Conservation (phyloP, 2,113 vertebrate genomes). For the Pluvialis apricaria region DNA sequence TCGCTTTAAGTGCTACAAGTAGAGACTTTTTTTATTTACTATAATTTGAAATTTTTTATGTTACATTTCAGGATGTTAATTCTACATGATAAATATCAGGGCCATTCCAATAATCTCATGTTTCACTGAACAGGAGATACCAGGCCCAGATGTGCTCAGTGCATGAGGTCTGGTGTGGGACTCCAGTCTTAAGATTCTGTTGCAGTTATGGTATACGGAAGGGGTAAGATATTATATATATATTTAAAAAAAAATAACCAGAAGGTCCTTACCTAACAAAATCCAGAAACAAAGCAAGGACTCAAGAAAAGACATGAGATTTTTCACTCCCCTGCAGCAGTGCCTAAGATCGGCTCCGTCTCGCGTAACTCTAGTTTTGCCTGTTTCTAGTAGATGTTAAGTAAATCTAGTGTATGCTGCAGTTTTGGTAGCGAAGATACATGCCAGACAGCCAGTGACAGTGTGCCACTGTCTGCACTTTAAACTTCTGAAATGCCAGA, state of each 20-base stretch:
- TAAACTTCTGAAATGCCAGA: fast-evolving
- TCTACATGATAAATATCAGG: neutral
- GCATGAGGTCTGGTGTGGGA: neutral
- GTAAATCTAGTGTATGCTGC: fast-evolving
- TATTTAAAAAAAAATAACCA: neutral
- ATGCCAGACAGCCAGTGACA: fast-evolving
- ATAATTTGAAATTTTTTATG: neutral
- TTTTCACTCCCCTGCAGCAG: neutral
- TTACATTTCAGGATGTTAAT: neutral
- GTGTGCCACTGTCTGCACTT: neutral
- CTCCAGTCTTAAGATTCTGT: neutral
- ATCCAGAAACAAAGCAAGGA: neutral
- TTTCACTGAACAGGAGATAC: neutral
- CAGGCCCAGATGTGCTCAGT: fast-evolving
- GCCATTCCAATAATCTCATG: neutral
- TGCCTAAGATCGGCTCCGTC: neutral
- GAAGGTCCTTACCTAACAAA: neutral
- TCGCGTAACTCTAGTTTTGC: fast-evolving
- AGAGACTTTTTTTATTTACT: neutral
- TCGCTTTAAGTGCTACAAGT: neutral
- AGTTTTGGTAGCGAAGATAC: neutral
- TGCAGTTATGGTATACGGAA: no score
- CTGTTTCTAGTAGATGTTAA: neutral
- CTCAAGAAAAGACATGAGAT: neutral
- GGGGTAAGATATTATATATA: neutral